Base-by-base conservation (phyloP, 1,140 invertebrate species). In the Pseudomyrmex concolor region DNA sequence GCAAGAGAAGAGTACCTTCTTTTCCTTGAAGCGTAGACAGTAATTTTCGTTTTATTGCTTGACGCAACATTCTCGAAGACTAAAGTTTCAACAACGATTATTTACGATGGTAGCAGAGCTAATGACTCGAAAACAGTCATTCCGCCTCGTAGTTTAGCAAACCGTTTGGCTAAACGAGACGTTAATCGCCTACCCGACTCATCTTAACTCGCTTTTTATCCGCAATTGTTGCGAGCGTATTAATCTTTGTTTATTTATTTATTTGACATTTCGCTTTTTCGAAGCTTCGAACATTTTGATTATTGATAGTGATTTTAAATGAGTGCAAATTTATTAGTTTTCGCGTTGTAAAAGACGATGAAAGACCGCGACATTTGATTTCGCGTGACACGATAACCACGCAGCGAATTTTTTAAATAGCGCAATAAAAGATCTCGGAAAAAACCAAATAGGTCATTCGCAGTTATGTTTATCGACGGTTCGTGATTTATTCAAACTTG, bases 11-110 rank as follows among this genome's bases (percentile, higher is more conserved):
- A 34, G 0, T 34, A 34, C 5, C 34, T 34, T 34, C 34, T 7
- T 34, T 34, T 34, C 34, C 34, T 34, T 34, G 34, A 34, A 34
- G 22, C 2, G 17, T 22, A 67, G n/a, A 43, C n/a, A 15, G 17
- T 68, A 22, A 51, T 68, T 68, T 68, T 68, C 17, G 19, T 68
- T 51, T 68, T 63, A 63, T 63, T 50, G 7, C 19, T 22, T 68
- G 48, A 17, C 48, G 17, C 17, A 67, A 67, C 13, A 10, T 66
- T 19, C n/a, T 48, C 34, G 64, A 5, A 12, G 17, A 10, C 12
- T 68, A 34, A 63, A n/a, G 34, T 68, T 51, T 22, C 48, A 68
- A 22, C 59, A 60, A 5, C 4, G 19, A 50, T 68, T 51, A 51
- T 22, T 50, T 68, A 68, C 2, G 5, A 34, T 34, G 34, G 22